phyloP scores from a whole-genome alignment of 2,113 vertebrate genomes.

The Epinephelus cyanopodus region DNA sequence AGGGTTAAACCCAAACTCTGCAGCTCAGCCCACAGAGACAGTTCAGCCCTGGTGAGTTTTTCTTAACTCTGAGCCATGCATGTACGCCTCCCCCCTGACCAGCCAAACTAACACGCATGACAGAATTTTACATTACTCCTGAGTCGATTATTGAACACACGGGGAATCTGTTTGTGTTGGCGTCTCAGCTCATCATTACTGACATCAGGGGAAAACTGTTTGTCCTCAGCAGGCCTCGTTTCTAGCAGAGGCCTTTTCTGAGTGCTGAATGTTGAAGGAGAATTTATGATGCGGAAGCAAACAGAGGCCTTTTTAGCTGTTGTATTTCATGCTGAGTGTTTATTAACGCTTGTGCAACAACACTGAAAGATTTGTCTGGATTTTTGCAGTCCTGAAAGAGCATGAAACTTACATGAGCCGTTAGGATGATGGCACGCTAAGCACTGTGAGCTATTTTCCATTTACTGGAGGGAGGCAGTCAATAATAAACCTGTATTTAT shows the following conservation, averaged over 20 bases:
- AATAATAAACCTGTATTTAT: neutral
- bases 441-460: neutral
- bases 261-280: neutral
- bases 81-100: slow-evolving; percentile 29
- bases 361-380: neutral
- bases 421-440: no score
- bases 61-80: slow-evolving; percentile 61
- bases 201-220: slow-evolving; percentile 6
- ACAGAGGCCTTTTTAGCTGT: slow-evolving; percentile 22
- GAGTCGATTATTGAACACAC: slow-evolving; percentile 47
- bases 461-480: neutral
- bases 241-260: slow-evolving; percentile 33
- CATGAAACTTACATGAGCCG: neutral
- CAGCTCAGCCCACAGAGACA: slow-evolving; percentile 67
- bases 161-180: slow-evolving; percentile 47
- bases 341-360: slow-evolving; percentile 8
- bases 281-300: slow-evolving; percentile 39
- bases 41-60: slow-evolving; percentile 53
- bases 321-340: slow-evolving; percentile 16
- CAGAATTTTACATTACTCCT: slow-evolving; percentile 52
- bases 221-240: slow-evolving; percentile 35
- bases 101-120: slow-evolving; percentile 56
- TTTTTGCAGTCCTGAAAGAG: neutral
- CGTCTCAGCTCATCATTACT: slow-evolving; percentile 38
- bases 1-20: slow-evolving; percentile 79